These are phyloP conservation scores for Enteromius afrohamiltoni DNA, from an alignment of 2,797 vertebrate species.

Conservation along the genomic window DNA sequence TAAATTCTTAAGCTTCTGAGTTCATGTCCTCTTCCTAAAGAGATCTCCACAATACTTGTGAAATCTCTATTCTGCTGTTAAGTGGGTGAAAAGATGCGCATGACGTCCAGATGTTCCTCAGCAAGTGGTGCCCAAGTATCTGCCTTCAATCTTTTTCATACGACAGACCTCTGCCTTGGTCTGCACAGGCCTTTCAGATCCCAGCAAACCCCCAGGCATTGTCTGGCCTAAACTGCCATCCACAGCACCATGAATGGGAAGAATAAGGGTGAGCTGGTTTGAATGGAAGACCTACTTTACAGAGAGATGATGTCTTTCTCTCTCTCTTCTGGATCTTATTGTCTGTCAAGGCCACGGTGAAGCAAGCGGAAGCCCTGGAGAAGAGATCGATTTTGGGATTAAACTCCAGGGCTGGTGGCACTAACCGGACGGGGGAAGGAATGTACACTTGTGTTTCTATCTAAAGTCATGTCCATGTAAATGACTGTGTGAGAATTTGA, in stretches of 20 bases:
- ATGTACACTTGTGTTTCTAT: constrained; percentile 29
- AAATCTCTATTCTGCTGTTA: constrained; percentile 67
- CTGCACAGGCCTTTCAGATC: constrained; percentile 21
- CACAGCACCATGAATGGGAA: constrained; percentile 66
- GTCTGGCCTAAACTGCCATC: constrained; percentile 61
- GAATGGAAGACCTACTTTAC: constrained; percentile 69
- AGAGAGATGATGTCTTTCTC: constrained; percentile 47
- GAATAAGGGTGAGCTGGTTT: constrained; percentile 41
- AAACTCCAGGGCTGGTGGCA: constrained; percentile 49
- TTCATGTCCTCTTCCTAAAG: constrained; percentile 63
- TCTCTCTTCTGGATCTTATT: constrained; percentile 32
- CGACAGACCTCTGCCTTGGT: constrained; percentile 21
- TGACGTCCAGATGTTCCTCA: constrained; percentile 69
- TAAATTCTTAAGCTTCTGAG: constrained; percentile 44
- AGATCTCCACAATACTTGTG: constrained; percentile 62
- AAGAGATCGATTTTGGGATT: constrained; percentile 62
- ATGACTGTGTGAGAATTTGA: constrained; percentile 33
- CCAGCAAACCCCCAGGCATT: constrained; percentile 59
- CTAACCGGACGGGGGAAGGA: constrained; percentile 37
- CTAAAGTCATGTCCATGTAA: constrained; percentile 21
- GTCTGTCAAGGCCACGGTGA: constrained; percentile 56
- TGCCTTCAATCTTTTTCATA: constrained; percentile 15
- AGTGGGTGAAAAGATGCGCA: constrained; percentile 63
- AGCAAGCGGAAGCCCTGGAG: constrained; percentile 48
- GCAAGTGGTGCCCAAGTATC: constrained; percentile 4